Base-by-base conservation (phyloP, 2,113 vertebrate genomes). In the Leptocoma aspasia region DNA sequence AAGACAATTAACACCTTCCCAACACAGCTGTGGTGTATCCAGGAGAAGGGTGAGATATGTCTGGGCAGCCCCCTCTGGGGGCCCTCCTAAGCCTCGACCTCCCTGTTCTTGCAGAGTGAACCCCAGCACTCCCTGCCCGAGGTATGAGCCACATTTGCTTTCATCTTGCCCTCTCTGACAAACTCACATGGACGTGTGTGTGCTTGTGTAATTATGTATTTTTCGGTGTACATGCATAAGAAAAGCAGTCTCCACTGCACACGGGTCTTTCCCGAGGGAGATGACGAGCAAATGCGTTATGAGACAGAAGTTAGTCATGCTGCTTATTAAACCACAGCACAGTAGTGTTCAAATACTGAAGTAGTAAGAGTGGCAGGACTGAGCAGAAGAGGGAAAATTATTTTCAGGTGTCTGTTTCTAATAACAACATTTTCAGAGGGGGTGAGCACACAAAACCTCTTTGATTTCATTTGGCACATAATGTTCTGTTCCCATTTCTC, bases 31-130 rank as follows among this genome's bases (percentile, higher is more conserved):
- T 63, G 70, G 30, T 87, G 30, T 35, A 6, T 37, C 26, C 81
- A 66, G 37, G 44, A 79, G 56, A 75, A 73, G 37, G 18, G 18
- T 14, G 71, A 69, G 23, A 27, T 45, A 17, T n/a, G n/a, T 16
- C 31, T 27, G 72, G 41, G 60, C 28, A 86, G 60, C 50, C 31
- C 13, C 27, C 89, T 77, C 7, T 61, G 45, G n/a, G 42, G 44
- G 11, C 22, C 4, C 28, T 76, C 49, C 35, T 44, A 20, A 63
- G 15, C 37, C 22, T 59, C 0, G 0, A 0, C 16, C 30, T 39
- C 30, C 26, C 5, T 0, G 0, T 70, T 80, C 59, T 45, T 59
- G 14, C 45, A 50, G 54, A 13, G 0, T 1, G 6, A 73, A 45
- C 45, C 79, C 57, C 88, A 82, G 45, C 76, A 42, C n/a, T 72